A percentile compares a stretch with the other conserved stretches of the same genome.
These are phyloP conservation scores for Babylonia areolata DNA, from an alignment of 1,140 invertebrate species.

Conservation along the genomic window DNA sequence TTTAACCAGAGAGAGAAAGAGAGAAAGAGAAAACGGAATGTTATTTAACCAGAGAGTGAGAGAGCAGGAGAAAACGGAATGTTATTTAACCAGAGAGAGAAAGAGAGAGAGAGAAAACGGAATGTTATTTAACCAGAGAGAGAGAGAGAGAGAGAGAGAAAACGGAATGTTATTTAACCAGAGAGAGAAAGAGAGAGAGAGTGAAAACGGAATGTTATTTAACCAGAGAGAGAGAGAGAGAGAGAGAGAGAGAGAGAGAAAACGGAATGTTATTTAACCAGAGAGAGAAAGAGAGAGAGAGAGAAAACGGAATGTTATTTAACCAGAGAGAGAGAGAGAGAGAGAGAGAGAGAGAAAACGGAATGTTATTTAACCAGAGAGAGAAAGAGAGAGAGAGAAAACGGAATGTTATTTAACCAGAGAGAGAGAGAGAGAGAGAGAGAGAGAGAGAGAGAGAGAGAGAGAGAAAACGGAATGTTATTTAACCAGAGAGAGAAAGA, in stretches of 20 bases:
- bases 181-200: neutral
- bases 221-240: neutral
- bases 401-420: too few species aligned
- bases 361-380: neutral
- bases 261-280: too few species aligned
- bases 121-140: too few species aligned
- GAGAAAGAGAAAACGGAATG: neutral
- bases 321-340: neutral
- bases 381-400: neutral
- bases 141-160: neutral
- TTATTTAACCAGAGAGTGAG: neutral
- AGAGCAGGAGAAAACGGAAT: neutral
- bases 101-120: neutral
- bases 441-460: neutral
- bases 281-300: neutral
- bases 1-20: slow-evolving; percentile 19
- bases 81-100: neutral
- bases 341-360: neutral
- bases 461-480: neutral
- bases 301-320: too few species aligned
- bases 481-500: neutral
- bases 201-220: neutral
- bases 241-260: neutral
- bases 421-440: neutral
- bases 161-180: too few species aligned